These are phyloP conservation scores for Macquaria ambigua DNA, from an alignment of 2,113 vertebrate species.

Conservation along the genomic window DNA sequence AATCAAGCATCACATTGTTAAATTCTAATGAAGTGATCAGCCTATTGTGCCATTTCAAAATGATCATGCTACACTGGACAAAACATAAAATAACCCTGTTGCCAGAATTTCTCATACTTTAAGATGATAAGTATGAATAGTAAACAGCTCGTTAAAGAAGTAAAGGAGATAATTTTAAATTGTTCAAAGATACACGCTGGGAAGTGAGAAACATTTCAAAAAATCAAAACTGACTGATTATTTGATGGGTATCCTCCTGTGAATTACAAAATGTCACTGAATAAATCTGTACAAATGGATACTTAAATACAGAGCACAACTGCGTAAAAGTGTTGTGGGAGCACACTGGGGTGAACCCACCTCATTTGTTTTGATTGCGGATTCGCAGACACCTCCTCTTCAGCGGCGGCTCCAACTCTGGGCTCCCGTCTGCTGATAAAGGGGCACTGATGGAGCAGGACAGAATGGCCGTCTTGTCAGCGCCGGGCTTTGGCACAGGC, in stretches of 20 bases:
- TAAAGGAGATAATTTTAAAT: background rate
- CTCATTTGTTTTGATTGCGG: slow-evolving; percentile 99
- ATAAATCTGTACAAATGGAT: slow-evolving; percentile 33
- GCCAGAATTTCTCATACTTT: background rate
- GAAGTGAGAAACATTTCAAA: slow-evolving; percentile 13
- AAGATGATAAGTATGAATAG: background rate
- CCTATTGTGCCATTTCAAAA: slow-evolving; percentile 21
- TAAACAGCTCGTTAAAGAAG: slow-evolving; percentile 9
- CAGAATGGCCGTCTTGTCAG: slow-evolving; percentile 92
- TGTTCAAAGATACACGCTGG: background rate
- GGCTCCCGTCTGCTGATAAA: slow-evolving; percentile 91
- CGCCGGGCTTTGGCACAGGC: slow-evolving; percentile 97
- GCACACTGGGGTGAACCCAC: slow-evolving; percentile 37
- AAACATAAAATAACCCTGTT: slow-evolving; percentile 1
- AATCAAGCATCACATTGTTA: slow-evolving; percentile 22
- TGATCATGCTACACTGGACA: background rate
- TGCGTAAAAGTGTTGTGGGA: background rate
- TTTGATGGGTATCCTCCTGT: slow-evolving; percentile 3
- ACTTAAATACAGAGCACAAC: slow-evolving; percentile 4
- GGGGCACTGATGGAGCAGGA: slow-evolving; percentile 92
- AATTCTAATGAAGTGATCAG: slow-evolving; percentile 23
- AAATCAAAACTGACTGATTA: slow-evolving; percentile 31
- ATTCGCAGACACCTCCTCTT: slow-evolving; percentile 99
- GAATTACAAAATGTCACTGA: slow-evolving; percentile 49
- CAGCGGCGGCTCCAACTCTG: slow-evolving; percentile 95